These are phyloP conservation scores for Mesocentrotus franciscanus DNA, from an alignment of 53 echinoderm and acorn worm species.

Conservation along the genomic window DNA sequence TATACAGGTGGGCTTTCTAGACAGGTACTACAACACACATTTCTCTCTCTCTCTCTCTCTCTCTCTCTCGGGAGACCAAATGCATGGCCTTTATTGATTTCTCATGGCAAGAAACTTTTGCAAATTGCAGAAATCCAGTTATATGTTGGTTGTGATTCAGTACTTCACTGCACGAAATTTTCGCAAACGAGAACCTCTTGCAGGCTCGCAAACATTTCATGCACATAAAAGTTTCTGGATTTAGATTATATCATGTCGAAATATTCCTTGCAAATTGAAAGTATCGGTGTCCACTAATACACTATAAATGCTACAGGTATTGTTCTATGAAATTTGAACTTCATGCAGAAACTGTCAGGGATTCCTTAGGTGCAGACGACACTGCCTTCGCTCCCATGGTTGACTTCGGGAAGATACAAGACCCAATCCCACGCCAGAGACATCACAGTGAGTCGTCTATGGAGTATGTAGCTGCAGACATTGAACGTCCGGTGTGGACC, in stretches of 20 bases:
- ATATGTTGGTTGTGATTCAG: no score
- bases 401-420: background rate
- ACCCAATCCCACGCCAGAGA: background rate
- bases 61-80: no score
- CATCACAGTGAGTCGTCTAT: background rate
- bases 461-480: background rate
- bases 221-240: no score
- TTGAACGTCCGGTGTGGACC: background rate
- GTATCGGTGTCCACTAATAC: background rate
- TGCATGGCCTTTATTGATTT: no score
- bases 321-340: background rate
- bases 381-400: background rate
- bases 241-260: background rate
- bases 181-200: no score
- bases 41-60: no score
- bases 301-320: background rate
- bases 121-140: no score
- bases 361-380: background rate
- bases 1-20: no score
- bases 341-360: conserved; percentile 6
- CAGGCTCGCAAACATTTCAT: no score
- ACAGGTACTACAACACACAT: no score
- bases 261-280: background rate
- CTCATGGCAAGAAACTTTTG: no score
- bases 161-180: no score